These are phyloP conservation scores for Cotesia chilonis DNA, from an alignment of 1,140 invertebrate species.

Conservation along the genomic window DNA sequence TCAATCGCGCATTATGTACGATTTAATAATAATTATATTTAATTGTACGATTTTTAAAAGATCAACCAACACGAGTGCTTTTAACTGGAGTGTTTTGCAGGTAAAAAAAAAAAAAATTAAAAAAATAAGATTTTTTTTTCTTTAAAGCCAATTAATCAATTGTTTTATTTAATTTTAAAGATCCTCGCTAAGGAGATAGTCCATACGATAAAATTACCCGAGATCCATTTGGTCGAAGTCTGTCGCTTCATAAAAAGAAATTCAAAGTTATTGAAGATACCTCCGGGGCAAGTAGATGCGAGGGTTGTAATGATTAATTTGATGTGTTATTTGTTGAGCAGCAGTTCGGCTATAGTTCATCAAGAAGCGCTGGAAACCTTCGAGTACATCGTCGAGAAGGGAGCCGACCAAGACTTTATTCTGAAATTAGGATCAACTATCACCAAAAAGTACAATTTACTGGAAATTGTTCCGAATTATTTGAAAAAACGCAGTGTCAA, in stretches of 20 bases:
- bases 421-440: not conserved
- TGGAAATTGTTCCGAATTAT: constrained; percentile 19
- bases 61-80: not conserved
- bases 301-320: not conserved
- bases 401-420: constrained; percentile 13
- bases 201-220: not conserved
- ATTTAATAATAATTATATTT: not conserved
- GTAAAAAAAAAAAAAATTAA: not conserved
- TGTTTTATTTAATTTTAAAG: not conserved
- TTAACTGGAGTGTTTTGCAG: constrained; percentile 3
- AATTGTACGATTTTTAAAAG: constrained; percentile 9
- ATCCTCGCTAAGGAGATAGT: not conserved
- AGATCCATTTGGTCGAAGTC: not conserved
- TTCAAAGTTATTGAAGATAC: not conserved
- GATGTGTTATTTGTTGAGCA: constrained; percentile 16
- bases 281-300: not conserved
- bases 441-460: not conserved
- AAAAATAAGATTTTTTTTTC: not conserved
- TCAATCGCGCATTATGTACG: not conserved
- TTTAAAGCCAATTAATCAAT: not conserved
- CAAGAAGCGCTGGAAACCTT: constrained; percentile 30
- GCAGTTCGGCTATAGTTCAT: constrained; percentile 4
- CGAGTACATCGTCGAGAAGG: constrained; percentile 17
- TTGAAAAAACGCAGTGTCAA: not conserved
- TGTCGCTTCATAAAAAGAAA: constrained; percentile 17